These are phyloP conservation scores for Allygus modestus DNA, from an alignment of 2,888 invertebrate species.

Conservation along the genomic window DNA sequence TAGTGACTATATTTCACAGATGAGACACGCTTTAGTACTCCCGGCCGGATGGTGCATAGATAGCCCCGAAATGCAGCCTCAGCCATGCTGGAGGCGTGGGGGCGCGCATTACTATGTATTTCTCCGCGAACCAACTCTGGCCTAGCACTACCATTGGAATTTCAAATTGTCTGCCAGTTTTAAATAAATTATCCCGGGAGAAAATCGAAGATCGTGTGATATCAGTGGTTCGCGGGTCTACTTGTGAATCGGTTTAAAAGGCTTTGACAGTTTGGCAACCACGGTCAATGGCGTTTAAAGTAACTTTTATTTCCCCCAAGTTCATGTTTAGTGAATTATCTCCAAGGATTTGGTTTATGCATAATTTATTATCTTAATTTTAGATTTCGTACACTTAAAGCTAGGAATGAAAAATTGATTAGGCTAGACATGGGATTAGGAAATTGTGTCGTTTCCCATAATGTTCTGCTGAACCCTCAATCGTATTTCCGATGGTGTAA, in stretches of 20 bases:
- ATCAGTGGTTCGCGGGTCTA: background rate
- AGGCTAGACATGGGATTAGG: too few relatives aligned
- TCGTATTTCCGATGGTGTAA: too few relatives aligned
- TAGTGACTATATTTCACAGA: conserved; percentile 11
- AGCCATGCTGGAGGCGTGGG: conserved; percentile 1
- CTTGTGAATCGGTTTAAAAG: background rate
- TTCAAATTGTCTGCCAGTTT: conserved; percentile 61
- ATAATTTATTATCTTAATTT: too few relatives aligned
- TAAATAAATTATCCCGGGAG: conserved; percentile 54
- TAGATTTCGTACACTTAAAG: too few relatives aligned
- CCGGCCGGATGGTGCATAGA: conserved; percentile 40
- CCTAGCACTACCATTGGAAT: conserved; percentile 58
- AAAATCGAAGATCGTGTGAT: conserved; percentile 46
- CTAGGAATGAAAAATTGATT: too few relatives aligned
- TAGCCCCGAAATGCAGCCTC: conserved; percentile 35
- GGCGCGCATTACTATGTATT: conserved; percentile 54
- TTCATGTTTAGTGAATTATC: too few relatives aligned
- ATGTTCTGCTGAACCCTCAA: too few relatives aligned
- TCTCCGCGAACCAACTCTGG: conserved; percentile 15
- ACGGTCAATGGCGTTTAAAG: too few relatives aligned
- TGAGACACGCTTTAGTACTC: conserved; percentile 13
- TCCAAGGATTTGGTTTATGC: too few relatives aligned
- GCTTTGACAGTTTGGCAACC: background rate
- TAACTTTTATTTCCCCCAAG: too few relatives aligned
- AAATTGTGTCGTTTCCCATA: too few relatives aligned